These are phyloP conservation scores for Erynnis tages DNA, from an alignment of 2,888 invertebrate genomes.

Conservation along the genomic window DNA sequence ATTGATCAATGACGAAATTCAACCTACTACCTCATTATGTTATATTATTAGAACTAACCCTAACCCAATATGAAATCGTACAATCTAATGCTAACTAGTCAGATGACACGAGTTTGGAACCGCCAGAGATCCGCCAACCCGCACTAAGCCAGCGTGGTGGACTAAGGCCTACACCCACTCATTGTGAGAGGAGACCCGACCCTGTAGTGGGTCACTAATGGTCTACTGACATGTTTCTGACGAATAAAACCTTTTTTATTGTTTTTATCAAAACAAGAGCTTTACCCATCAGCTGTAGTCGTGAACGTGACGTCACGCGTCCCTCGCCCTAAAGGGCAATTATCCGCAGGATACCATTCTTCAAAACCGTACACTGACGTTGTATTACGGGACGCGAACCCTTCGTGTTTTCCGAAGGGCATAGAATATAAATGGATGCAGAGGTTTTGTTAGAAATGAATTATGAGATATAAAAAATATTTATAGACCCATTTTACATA, in stretches of 20 bases:
- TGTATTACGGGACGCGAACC: constrained; percentile 10
- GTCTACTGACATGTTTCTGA: no score
- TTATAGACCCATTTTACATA: no score
- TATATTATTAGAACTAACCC: neutral
- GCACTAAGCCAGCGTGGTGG: no score
- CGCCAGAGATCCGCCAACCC: no score
- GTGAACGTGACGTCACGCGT: constrained; percentile 62
- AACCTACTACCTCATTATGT: constrained; percentile 19
- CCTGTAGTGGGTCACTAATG: no score
- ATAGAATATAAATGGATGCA: neutral
- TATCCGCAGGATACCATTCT: constrained; percentile 71
- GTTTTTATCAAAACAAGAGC: neutral
- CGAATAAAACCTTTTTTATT: no score
- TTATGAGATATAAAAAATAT: neutral
- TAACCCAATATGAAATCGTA: no score
- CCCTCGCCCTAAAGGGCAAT: constrained; percentile 51
- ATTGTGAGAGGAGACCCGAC: no score
- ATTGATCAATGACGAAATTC: neutral
- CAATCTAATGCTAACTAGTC: no score
- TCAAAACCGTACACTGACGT: constrained; percentile 39
- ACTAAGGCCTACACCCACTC: no score
- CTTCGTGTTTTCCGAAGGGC: constrained; percentile 9
- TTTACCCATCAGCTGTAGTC: neutral
- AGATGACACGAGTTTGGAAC: no score
- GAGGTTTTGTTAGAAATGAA: neutral